phyloP scores from a whole-genome alignment of 23 tunicate species.

The Halocynthia roretzi region DNA sequence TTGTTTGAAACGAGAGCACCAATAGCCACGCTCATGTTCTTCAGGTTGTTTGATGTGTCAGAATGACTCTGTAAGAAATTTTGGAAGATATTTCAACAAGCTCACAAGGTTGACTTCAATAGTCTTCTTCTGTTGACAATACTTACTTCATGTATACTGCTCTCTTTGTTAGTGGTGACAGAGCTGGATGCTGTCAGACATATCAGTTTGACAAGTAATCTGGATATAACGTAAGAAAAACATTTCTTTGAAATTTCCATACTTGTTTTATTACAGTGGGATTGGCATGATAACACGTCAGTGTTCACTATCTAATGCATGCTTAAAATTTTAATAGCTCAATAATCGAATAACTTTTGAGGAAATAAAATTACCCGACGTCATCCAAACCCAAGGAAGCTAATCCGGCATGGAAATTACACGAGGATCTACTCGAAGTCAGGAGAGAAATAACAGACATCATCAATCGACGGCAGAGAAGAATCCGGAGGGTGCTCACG shows the following conservation, averaged over 20 bases:
- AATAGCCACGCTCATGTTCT: slow-evolving; percentile 18
- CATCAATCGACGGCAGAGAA: slow-evolving; percentile 19
- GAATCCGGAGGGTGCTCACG: slow-evolving; percentile 3
- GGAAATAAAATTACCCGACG: slow-evolving; percentile 32
- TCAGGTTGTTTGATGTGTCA: neutral
- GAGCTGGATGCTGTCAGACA: slow-evolving; percentile 12
- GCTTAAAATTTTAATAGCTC: neutral
- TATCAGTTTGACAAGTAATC: slow-evolving; percentile 20
- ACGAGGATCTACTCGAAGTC: slow-evolving; percentile 45
- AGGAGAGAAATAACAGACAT: slow-evolving; percentile 29
- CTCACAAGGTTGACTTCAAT: no score
- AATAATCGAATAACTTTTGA: neutral
- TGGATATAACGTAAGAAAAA: neutral
- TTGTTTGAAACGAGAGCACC: slow-evolving; percentile 23
- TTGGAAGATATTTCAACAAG: no score
- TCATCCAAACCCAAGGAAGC: slow-evolving; percentile 65
- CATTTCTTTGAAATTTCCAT: no score
- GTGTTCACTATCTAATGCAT: no score
- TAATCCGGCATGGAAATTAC: slow-evolving; percentile 50
- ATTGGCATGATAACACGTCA: no score
- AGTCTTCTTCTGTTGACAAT: no score
- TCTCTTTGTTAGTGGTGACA: no score
- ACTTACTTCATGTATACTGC: no score
- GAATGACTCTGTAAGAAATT: no score
- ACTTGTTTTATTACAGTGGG: no score